Base-by-base conservation (phyloP, 2,888 invertebrate species). In the Peribatodes rhomboidaria region DNA sequence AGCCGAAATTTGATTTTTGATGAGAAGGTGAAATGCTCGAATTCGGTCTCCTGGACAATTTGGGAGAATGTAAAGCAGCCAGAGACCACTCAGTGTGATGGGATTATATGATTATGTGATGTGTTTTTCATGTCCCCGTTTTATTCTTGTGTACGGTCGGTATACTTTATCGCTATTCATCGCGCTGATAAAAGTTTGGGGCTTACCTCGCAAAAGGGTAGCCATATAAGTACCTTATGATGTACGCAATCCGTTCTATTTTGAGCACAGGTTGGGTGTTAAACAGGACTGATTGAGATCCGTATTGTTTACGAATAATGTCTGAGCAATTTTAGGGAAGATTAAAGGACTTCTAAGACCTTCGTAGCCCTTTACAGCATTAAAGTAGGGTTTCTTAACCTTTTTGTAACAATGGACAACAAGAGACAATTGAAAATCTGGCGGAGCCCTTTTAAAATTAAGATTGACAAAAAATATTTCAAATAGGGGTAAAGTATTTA, bases 41-140 rank as follows among this genome's bases (percentile, higher is more conserved):
- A 71, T 69, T 62, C 63, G 70, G 68, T 65, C 72, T 69, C 64
- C 61, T 76, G 78, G 77, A 71, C 74, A 76, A 77, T 79, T 79
- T 76, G 70, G 60, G 68, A 55, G 72, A 69, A 81, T 82, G 82
- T 82, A 81, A 84, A 82, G 75, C 78, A 78, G 77, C 67, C 68
- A 71, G 70, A 79, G 80, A 76, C 79, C 83, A 85, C 86, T 86
- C 83, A 79, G 79, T 82, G 75, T 82, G 82, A 87, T 87, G 82
- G 83, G 81, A 79, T 85, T 83, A 83, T 82, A 86, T 80, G 81
- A 85, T 86, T 82, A 87, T 82, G 84, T 83, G 83, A 85, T 86
- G 84, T 80, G 83, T 85, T 85, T 87, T 87, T 88, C 84, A 87
- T 86, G 88, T 85, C 79, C 78, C 77, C 78, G 79, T 82, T 86